Conservation (phyloP, 53 echinoderm and acorn worm genomes). For the Holothuria scabra region DNA sequence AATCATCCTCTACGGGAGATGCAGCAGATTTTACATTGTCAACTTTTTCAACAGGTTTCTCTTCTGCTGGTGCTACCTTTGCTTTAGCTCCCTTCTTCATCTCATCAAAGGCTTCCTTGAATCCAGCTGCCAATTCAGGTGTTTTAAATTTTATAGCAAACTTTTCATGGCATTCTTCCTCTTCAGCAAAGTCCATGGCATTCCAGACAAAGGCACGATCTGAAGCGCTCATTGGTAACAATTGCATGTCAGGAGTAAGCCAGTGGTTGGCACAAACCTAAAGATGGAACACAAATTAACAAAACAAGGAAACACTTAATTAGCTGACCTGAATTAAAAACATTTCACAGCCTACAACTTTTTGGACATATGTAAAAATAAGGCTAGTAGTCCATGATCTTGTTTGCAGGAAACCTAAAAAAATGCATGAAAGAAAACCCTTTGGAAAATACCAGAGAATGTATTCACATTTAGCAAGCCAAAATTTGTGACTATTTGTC, state of each 20-base stretch:
- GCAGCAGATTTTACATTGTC: neutral
- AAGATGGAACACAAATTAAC: neutral
- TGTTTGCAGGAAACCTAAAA: no score
- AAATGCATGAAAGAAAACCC: no score
- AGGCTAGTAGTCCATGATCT: no score
- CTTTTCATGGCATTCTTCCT: constrained; percentile 75
- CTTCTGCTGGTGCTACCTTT: neutral
- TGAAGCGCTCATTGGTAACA: constrained; percentile 57
- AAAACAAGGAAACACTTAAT: no score
- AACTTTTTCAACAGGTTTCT: neutral
- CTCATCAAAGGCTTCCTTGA: constrained; percentile 70
- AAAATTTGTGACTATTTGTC: no score
- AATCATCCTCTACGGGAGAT: neutral
- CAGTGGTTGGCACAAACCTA: constrained; percentile 78
- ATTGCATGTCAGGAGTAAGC: constrained; percentile 65
- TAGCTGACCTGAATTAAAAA: no score
- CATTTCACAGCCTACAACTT: no score
- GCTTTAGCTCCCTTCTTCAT: constrained; percentile 48
- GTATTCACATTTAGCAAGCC: no score
- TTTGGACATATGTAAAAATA: no score
- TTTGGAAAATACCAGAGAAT: no score
- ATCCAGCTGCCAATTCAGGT: constrained; percentile 63
- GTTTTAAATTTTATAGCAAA: constrained; percentile 94
- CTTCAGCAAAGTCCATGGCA: constrained; percentile 83
- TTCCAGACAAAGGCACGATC: constrained; percentile 74